Conservation (phyloP, 53 echinoderm and acorn worm species). For the Pentamera pediparva region DNA sequence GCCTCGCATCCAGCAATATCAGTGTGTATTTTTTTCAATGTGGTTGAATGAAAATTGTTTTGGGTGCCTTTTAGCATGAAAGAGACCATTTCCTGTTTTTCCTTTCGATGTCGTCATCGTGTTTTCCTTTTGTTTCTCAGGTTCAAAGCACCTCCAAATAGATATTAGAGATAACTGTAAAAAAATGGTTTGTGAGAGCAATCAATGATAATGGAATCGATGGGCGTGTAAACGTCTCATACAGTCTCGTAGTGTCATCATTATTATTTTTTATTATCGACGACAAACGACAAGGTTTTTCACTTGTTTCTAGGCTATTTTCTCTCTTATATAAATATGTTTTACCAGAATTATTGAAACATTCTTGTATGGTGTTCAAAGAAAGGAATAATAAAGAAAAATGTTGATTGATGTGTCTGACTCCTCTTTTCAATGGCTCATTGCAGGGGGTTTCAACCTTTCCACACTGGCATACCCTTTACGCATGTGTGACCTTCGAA, state of each 20-base stretch:
- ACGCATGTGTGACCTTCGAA: too few relatives aligned
- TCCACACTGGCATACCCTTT: too few relatives aligned
- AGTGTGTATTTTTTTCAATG: too few relatives aligned
- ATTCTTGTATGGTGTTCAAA: constrained; percentile 40
- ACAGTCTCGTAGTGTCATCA: constrained; percentile 33
- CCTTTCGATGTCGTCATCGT: too few relatives aligned
- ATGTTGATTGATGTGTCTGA: neutral
- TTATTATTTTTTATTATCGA: constrained; percentile 18
- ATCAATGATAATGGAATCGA: constrained; percentile 11
- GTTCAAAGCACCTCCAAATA: too few relatives aligned
- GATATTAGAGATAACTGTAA: constrained; percentile 7
- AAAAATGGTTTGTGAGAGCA: constrained; percentile 8
- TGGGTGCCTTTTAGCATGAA: too few relatives aligned
- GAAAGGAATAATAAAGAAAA: constrained; percentile 10
- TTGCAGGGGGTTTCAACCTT: too few relatives aligned
- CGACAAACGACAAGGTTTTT: constrained; percentile 10
- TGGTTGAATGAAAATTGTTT: too few relatives aligned
- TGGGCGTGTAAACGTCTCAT: constrained; percentile 17
- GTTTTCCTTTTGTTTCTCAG: too few relatives aligned
- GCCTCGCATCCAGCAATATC: too few relatives aligned
- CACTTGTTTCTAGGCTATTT: constrained; percentile 21
- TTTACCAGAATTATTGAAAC: constrained; percentile 39
- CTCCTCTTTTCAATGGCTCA: neutral
- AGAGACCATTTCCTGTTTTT: too few relatives aligned
- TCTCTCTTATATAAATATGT: constrained; percentile 41